Evolutionary conservation across 1,140 invertebrate genomes (phyloP).

Genomic region (Ceratina australensis): DNA sequence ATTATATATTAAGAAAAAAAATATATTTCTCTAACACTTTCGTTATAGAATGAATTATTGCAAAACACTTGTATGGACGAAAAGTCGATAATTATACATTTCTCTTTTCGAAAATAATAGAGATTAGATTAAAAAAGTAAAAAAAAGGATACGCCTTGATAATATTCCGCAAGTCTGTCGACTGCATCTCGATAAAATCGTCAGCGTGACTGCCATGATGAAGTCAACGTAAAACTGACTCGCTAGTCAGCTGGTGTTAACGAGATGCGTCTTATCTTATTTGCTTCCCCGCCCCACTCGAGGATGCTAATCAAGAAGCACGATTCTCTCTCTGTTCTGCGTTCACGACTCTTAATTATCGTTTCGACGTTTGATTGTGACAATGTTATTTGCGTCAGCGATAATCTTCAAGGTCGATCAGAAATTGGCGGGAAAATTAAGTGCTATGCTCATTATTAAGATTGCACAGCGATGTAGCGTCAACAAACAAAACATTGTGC

Average conservation of each 20-base stretch:
- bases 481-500: neutral
- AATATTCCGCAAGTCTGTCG: slow-evolving; percentile 33
- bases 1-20: slow-evolving; percentile 54
- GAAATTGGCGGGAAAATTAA: neutral
- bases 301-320: neutral
- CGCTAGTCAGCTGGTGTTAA: neutral
- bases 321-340: neutral
- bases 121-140: neutral
- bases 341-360: neutral
- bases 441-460: neutral
- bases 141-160: slow-evolving; percentile 70
- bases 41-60: too few species aligned
- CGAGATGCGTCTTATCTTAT: neutral
- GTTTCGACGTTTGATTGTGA: too few species aligned
- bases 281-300: neutral
- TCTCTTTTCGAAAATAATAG: neutral
- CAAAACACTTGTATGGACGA: too few species aligned
- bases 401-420: neutral
- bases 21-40: neutral
- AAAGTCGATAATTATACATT: too few species aligned
- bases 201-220: slow-evolving; percentile 63
- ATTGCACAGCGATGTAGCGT: too few species aligned
- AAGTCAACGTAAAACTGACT: slow-evolving; percentile 41
- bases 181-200: slow-evolving; percentile 38
- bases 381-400: neutral